Conservation (phyloP, 1,140 invertebrate genomes). For the Drosophila virilis region DNA sequence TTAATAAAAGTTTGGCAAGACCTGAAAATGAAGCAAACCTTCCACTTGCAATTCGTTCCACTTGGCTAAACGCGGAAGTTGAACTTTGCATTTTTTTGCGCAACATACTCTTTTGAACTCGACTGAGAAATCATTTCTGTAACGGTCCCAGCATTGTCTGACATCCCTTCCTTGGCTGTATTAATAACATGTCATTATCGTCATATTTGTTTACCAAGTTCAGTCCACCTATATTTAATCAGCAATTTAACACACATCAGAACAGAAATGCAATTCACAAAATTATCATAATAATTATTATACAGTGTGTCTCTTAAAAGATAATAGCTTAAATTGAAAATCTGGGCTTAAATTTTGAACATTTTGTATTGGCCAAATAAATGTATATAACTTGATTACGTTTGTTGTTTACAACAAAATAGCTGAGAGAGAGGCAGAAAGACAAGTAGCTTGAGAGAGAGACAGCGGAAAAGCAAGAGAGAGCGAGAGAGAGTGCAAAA, state of each 20-base stretch:
- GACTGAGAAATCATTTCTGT: conserved; percentile 20
- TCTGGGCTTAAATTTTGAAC: background rate
- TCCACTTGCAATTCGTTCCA: conserved; percentile 51
- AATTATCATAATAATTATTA: conserved; percentile 33
- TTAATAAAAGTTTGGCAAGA: conserved; percentile 13
- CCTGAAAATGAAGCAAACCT: conserved; percentile 29
- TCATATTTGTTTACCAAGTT: conserved; percentile 72
- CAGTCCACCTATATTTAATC: conserved; percentile 30
- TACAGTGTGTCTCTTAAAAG: conserved; percentile 1
- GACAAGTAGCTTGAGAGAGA: no score
- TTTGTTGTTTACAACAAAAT: no score
- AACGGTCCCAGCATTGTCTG: conserved; percentile 68
- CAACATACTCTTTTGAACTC: conserved; percentile 30
- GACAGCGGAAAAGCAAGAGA: no score
- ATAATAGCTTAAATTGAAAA: conserved; percentile 1
- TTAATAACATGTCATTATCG: conserved; percentile 80
- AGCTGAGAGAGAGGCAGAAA: background rate
- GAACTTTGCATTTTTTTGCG: conserved; percentile 41
- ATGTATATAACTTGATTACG: no score
- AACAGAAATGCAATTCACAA: conserved; percentile 37
- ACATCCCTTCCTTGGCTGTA: conserved; percentile 49
- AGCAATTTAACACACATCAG: conserved; percentile 40
- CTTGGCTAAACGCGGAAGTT: conserved; percentile 64
- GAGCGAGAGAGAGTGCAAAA: no score
- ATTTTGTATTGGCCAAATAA: background rate